Conservation (phyloP, 2,797 vertebrate species). For the Crypturellus tataupa region DNA sequence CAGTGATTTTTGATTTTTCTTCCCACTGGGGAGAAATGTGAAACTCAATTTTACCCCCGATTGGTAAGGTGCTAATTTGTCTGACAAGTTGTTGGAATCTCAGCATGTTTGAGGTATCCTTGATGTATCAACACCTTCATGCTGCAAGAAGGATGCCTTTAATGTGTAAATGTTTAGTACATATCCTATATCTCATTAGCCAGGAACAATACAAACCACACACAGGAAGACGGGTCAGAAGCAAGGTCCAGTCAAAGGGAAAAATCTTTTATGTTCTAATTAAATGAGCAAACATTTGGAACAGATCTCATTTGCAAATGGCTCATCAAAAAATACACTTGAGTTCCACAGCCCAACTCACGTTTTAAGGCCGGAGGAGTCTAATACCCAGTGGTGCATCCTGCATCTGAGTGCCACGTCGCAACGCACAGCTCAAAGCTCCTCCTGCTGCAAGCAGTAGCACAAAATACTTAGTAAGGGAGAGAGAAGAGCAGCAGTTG, state of each 20-base stretch:
- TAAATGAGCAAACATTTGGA: conserved; percentile 65
- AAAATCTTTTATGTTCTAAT: conserved; percentile 70
- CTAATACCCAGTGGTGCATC: background rate
- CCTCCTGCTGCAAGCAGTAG: background rate
- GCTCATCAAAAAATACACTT: conserved; percentile 42
- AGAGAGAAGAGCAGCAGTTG: background rate
- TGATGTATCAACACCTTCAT: conserved; percentile 93
- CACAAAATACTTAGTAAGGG: conserved; percentile 29
- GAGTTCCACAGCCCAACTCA: background rate
- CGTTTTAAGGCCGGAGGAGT: background rate
- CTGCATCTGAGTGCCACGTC: background rate
- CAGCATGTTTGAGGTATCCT: conserved; percentile 92
- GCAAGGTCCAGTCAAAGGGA: conserved; percentile 53
- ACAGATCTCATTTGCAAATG: conserved; percentile 19
- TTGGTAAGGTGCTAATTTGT: conserved; percentile 91
- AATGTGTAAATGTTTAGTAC: conserved; percentile 86
- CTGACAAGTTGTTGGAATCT: conserved; percentile 89
- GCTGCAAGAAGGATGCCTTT: conserved; percentile 89
- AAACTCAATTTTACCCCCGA: conserved; percentile 87
- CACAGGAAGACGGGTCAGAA: conserved; percentile 63
- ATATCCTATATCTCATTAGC: conserved; percentile 91
- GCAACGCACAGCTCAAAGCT: background rate
- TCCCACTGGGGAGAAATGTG: conserved; percentile 85
- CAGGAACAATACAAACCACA: conserved; percentile 76
- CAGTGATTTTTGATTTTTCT: conserved; percentile 58